Evolutionary conservation across 2,113 vertebrate genomes (phyloP), one percentile per base, ranked within the genome.

Genomic region (Anas platyrhynchos): DNA sequence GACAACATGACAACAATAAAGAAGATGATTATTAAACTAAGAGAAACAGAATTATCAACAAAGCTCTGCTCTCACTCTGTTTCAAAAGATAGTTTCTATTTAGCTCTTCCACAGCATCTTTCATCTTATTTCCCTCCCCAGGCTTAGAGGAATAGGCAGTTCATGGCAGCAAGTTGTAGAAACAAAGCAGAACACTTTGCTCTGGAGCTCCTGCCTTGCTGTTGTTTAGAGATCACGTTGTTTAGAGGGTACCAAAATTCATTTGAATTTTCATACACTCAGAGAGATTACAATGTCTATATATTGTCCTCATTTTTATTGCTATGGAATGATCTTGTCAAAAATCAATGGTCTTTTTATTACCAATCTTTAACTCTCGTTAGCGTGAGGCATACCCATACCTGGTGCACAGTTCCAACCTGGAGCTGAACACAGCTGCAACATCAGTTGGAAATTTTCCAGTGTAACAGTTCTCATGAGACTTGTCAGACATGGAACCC

Each of bases 361-460:
- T 65, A 38, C 56, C 61, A 15, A 56, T 3, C 65, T 26, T 36
- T 7, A 6, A 10, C 71, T 34, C 73, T 7, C 0, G 0, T 46
- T 10, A 68, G 67, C 0, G 0, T 0, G 31, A 29, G 5, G 32
- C 0, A 0, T 31, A 4, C 38, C 43, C 0, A 0, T 2, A 38
- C 31, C 27, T 2, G 2, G 50, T 4, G 68, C 63, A 21, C 29
- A 5, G 16, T 11, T 81, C 75, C 44, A 32, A 1, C 16, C 29
- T 0, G 7, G 63, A 32, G 38, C 78, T 31, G 50, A 71, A 52
- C 29, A 1, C 1, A 16, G 52, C 76, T 46, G 5, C 6, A 26
- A 32, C 21, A 46, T 2, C 48, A 2, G 2, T 61, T 13, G 3
- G 52, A 41, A 32, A 32, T 32, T 48, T 67, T 23, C 41, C 82